Evolutionary conservation across 2,888 invertebrate species (phyloP).

Genomic region (Tetragonisca angustula): DNA sequence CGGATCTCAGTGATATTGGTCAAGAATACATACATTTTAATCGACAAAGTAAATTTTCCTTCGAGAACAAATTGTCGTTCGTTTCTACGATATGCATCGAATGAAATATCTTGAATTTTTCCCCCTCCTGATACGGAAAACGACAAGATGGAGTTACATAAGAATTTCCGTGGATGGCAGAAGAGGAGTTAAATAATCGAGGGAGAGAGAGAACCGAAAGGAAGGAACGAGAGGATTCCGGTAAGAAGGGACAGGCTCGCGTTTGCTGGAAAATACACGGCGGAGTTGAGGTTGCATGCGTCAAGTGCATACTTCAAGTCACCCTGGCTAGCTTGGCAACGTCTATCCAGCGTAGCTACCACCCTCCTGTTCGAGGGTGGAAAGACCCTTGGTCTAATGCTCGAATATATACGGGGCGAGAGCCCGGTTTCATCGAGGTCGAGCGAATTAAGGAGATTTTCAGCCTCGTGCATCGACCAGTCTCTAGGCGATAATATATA

Average conservation of each 20-base stretch:
- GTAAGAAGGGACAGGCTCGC: slow-evolving; percentile 37
- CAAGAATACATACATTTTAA: too few species aligned
- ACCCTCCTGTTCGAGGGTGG: slow-evolving; percentile 44
- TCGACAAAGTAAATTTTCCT: too few species aligned
- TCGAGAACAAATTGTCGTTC: neutral
- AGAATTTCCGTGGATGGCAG: neutral
- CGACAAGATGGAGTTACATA: neutral
- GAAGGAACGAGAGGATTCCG: slow-evolving; percentile 48
- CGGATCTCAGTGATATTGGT: too few species aligned
- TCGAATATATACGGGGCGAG: slow-evolving; percentile 54
- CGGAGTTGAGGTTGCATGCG: slow-evolving; percentile 75
- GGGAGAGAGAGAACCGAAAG: slow-evolving; percentile 19
- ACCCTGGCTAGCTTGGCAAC: slow-evolving; percentile 60
- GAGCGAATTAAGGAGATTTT: slow-evolving; percentile 70
- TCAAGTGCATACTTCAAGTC: slow-evolving; percentile 81
- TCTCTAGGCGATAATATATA: slow-evolving; percentile 53
- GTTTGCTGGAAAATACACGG: slow-evolving; percentile 48
- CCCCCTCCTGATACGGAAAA: neutral
- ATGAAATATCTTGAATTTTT: neutral
- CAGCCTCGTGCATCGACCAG: slow-evolving; percentile 28
- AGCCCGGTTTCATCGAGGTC: slow-evolving; percentile 58
- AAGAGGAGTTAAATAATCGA: neutral
- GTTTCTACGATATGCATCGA: neutral
- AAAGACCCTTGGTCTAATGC: slow-evolving; percentile 55
- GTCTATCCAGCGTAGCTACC: slow-evolving; percentile 55